Evolutionary conservation across 2,888 invertebrate species (phyloP), one percentile per base, ranked within the genome.

Genomic region (Scaptomyza polygonia): DNA sequence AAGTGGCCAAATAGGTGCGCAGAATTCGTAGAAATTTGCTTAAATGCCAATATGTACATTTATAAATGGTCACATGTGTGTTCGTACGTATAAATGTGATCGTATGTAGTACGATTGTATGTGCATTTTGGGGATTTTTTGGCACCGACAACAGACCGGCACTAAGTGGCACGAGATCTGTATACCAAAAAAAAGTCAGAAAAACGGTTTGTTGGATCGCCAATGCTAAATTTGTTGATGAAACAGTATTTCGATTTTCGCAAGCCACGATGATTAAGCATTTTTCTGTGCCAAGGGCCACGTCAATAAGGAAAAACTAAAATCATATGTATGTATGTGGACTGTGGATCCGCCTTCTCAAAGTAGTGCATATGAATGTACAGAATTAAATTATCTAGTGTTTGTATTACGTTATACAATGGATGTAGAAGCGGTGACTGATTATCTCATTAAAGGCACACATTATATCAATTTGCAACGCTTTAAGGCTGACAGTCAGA

Each of bases 21-120:
- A 42, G 42, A 76, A 68, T 84, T 84, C 82, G 47, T 70, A 73
- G 83, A 83, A 86, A 81, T 81, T 81, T 49, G 47, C 25, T 39
- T 11, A 58, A 18, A 64, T 16, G 27, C 9, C 36, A 16, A 44
- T 16, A 42, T 45, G n/a, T n/a, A n/a, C n/a, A 30, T 30, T 14
- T 30, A 39, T 29, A 45, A n/a, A 40, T 27, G 18, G 25, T 25
- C 25, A 25, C 25, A 25, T 25, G 5, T 25, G 25, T 25, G 5
- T 4, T 5, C 25, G 25, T 25, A 25, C 30, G n/a, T 11, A 34
- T 5, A 34, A n/a, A 25, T 21, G 21, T 21, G 2, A 25, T 25
- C 25, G 36, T 27, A 30, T 14, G 42, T 30, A 48, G 57, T 34
- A 43, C 36, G n/a, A n/a, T n/a, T n/a, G 5, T 9, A 18, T 25